phyloP scores from a whole-genome alignment of 2,113 vertebrate species.

The Delphinapterus leucas region DNA sequence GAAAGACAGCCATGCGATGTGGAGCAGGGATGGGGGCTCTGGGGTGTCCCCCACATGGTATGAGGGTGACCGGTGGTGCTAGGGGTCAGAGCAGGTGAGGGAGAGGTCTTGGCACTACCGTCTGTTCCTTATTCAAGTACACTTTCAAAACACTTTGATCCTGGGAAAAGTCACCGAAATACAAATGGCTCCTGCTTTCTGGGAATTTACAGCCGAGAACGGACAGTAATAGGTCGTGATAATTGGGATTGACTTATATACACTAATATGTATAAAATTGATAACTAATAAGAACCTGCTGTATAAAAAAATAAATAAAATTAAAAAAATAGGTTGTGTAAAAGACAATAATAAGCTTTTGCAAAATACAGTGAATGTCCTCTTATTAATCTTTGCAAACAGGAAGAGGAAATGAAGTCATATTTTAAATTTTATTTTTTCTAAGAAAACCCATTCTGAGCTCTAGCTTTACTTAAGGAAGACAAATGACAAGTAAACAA shows the following conservation, averaged over 20 bases:
- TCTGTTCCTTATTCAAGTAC: not conserved
- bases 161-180: not conserved
- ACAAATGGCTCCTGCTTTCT: not conserved
- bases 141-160: not conserved
- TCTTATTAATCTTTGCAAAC: not conserved
- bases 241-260: too few species aligned
- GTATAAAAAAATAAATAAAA: too few species aligned
- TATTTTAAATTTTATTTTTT: not conserved
- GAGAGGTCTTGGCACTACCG: not conserved
- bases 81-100: not conserved
- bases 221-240: not conserved
- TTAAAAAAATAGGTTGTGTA: too few species aligned
- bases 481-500: not conserved
- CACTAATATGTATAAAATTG: too few species aligned
- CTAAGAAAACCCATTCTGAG: constrained; percentile 34
- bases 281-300: too few species aligned
- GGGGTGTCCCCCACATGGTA: too few species aligned
- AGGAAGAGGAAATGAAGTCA: not conserved
- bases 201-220: not conserved
- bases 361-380: not conserved
- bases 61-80: not conserved
- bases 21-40: not conserved
- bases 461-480: constrained; percentile 1
- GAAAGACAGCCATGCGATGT: not conserved
- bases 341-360: not conserved